Evolutionary conservation across 2,888 invertebrate species (phyloP).

Genomic region (Prenolepis imparis): DNA sequence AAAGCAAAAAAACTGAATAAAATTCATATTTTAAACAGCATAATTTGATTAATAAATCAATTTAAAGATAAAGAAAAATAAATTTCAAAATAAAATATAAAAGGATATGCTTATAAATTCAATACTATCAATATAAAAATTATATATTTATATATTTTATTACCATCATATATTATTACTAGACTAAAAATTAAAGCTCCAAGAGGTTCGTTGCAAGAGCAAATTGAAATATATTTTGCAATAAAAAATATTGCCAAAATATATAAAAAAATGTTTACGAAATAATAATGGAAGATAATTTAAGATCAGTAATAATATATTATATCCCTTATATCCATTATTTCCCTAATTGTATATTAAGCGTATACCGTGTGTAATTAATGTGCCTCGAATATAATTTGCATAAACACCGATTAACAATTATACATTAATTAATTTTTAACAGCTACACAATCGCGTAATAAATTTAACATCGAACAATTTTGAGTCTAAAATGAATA

Average conservation of each 20-base stretch:
- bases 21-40: background rate
- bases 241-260: background rate
- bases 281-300: background rate
- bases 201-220: background rate
- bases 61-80: background rate
- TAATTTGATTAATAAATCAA: constrained; percentile 1
- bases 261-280: background rate
- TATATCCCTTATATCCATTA: background rate
- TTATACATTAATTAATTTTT: constrained; percentile 25
- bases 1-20: background rate
- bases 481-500: constrained; percentile 14
- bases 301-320: background rate
- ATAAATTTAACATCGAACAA: constrained; percentile 16
- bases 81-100: background rate
- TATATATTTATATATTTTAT: background rate
- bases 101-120: background rate
- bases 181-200: background rate
- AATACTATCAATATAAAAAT: background rate
- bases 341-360: background rate
- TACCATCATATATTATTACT: background rate
- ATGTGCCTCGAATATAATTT: background rate
- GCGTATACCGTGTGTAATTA: background rate
- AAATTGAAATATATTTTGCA: background rate
- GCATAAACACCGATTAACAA: background rate
- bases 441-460: background rate